These are phyloP conservation scores for Conomelus anceps DNA, from an alignment of 2,888 invertebrate species.

Conservation along the genomic window DNA sequence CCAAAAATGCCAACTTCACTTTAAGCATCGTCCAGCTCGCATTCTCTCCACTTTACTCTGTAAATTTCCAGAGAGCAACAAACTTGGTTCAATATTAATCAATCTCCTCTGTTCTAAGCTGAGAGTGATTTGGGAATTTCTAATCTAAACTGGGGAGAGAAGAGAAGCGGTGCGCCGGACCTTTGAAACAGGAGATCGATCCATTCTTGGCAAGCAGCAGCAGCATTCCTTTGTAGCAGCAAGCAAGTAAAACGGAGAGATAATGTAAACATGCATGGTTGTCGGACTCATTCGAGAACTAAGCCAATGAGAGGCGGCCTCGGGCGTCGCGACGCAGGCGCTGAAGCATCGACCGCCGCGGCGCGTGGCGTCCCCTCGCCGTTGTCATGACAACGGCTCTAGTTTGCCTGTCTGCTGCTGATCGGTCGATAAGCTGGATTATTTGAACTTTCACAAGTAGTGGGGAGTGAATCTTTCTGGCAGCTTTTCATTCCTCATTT, in stretches of 20 bases:
- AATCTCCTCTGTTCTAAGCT: not conserved
- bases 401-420: too few species aligned
- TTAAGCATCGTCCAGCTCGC: not conserved
- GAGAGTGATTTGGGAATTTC: not conserved
- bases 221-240: not conserved
- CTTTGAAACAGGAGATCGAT: not conserved
- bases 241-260: not conserved
- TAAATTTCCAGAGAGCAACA: too few species aligned
- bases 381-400: constrained; percentile 13
- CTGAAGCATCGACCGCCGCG: constrained; percentile 2
- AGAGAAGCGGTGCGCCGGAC: not conserved
- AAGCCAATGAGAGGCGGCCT: not conserved
- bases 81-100: not conserved
- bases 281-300: not conserved
- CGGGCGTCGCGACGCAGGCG: constrained; percentile 18
- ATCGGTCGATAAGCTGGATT: constrained; percentile 10
- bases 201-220: not conserved
- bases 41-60: not conserved
- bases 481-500: not conserved
- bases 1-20: too few species aligned
- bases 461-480: not conserved
- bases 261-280: not conserved
- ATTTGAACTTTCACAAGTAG: not conserved
- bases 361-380: not conserved
- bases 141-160: not conserved